These are phyloP conservation scores for Caenorhabditis imperialis DNA, from an alignment of 2,888 invertebrate species.

Conservation along the genomic window DNA sequence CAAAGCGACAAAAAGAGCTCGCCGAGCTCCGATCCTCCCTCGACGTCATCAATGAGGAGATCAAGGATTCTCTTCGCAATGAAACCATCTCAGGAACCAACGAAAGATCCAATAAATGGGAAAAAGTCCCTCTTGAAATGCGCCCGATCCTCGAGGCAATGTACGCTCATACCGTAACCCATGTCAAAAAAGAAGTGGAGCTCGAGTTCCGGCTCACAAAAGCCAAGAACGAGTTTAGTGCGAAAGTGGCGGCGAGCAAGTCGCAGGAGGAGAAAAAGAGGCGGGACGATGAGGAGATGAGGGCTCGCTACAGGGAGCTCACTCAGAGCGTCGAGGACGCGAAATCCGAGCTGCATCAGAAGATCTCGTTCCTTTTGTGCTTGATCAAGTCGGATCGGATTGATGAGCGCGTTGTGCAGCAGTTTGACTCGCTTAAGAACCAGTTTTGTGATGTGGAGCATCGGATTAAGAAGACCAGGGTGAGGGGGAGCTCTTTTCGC, in stretches of 20 bases:
- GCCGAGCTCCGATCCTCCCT: slow-evolving; percentile 18
- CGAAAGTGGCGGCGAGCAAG: slow-evolving; percentile 18
- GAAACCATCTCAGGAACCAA: slow-evolving; percentile 32
- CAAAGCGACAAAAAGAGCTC: slow-evolving; percentile 25
- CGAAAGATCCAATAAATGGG: slow-evolving; percentile 28
- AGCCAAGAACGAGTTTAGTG: slow-evolving; percentile 14
- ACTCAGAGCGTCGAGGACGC: slow-evolving; percentile 27
- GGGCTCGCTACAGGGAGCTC: slow-evolving; percentile 10
- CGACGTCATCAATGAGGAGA: slow-evolving; percentile 38
- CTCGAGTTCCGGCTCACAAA: slow-evolving; percentile 28
- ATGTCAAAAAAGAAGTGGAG: slow-evolving; percentile 35
- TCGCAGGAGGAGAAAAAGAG: slow-evolving; percentile 40
- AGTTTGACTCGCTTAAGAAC: slow-evolving; percentile 47
- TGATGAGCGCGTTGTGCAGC: slow-evolving; percentile 29
- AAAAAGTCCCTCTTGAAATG: slow-evolving; percentile 41
- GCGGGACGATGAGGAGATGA: slow-evolving; percentile 33
- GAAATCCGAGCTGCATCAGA: slow-evolving; percentile 33
- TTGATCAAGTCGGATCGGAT: slow-evolving; percentile 22
- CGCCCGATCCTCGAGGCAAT: slow-evolving; percentile 35
- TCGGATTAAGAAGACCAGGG: slow-evolving; percentile 44
- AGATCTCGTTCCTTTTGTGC: slow-evolving; percentile 33
- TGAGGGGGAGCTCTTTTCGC: slow-evolving; percentile 7
- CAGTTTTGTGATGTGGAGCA: slow-evolving; percentile 47
- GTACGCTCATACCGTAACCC: slow-evolving; percentile 21
- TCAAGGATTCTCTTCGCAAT: slow-evolving; percentile 49